These are phyloP conservation scores for Seriola rivoliana DNA, from an alignment of 2,113 vertebrate genomes.

Conservation along the genomic window DNA sequence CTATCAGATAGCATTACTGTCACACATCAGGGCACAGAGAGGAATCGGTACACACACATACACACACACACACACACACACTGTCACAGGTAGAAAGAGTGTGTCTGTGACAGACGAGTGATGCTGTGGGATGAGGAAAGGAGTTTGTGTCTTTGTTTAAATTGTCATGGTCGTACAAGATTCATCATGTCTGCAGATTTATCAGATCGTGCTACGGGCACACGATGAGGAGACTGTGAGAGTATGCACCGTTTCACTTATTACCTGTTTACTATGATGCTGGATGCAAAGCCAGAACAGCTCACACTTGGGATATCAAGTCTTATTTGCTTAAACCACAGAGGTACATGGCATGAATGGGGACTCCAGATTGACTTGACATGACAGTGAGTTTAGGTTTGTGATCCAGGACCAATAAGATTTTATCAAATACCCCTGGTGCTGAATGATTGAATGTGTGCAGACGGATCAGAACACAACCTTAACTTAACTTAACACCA, in stretches of 20 bases:
- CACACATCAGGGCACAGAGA: conserved; percentile 34
- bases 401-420: neutral
- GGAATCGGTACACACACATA: neutral
- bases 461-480: neutral
- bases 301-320: neutral
- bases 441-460: neutral
- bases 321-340: conserved; percentile 22
- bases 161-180: neutral
- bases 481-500: too few species aligned
- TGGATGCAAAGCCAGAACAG: neutral
- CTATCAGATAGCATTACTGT: conserved; percentile 51
- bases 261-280: neutral
- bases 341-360: neutral
- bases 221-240: too few species aligned
- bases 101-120: neutral
- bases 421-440: neutral
- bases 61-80: neutral
- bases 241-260: neutral
- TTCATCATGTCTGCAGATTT: neutral
- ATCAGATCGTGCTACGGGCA: neutral
- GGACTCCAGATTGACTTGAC: neutral
- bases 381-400: neutral
- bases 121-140: neutral
- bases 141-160: neutral
- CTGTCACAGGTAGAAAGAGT: conserved; percentile 18